Base-by-base conservation (phyloP, 1,140 invertebrate species). In the Sinella curviseta region DNA sequence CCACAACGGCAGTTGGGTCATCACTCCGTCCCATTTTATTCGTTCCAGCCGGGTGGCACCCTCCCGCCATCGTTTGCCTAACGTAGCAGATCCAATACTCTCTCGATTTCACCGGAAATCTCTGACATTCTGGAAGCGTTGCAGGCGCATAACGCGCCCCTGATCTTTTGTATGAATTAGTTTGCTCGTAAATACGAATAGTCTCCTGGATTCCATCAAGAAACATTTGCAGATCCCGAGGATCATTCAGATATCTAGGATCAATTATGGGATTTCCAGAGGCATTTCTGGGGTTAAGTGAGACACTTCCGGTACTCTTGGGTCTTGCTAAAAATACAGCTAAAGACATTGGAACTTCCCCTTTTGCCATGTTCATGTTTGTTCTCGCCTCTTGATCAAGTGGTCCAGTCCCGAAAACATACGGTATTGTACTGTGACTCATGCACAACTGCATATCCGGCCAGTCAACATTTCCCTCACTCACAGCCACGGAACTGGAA, bases 51-150 rank as follows among this genome's bases (percentile, higher is more conserved):
- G 74, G 57, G 30, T 79, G 70, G 30, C 36, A 60, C 30, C 73
- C 73, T n/a, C 30, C 36, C 1, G 26, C 26, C 26, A 34, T n/a
- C 17, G 30, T 67, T 16, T n/a, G n/a, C 34, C 84, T 79, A 0
- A 84, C 82, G 60, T 84, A 83, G 79, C 87, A 88, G 57, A 80
- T 78, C 79, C 86, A 84, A 76, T 87, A 88, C 1, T 80, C 76
- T 34, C 86, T 85, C 0, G 80, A 82, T 1, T 78, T 84, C 34
- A 84, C 79, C 34, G 39, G 70, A 0, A 76, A 12, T 14, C 84
- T 12, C 0, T 77, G 77, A 1, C 70, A 30, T 8, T 55, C 75
- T 1, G 81, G 35, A 2, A 85, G 74, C 20, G 74, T 82, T 4
- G n/a, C 24, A 14, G 26, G 8, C 4, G 12, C 2, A 14, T 31